Percentiles rank a stretch among this genome's conserved stretches.
phyloP scores from a whole-genome alignment of 2,888 invertebrate species.

The Camptogramma bilineatum region DNA sequence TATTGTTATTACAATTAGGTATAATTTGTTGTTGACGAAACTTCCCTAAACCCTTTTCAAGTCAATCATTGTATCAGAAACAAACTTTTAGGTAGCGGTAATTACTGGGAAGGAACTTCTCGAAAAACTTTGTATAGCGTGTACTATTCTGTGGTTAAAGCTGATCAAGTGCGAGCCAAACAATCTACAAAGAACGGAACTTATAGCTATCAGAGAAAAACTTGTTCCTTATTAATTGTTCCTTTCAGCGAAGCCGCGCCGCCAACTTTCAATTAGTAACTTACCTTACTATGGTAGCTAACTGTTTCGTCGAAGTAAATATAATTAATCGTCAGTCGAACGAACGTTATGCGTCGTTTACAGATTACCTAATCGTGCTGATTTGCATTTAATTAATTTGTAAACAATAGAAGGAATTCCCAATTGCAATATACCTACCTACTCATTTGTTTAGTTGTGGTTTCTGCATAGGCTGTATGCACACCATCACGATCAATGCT shows the following conservation, averaged over 20 bases:
- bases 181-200: neutral
- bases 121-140: neutral
- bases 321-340: neutral
- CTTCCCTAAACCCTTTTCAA: too few species aligned
- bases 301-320: neutral
- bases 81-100: too few species aligned
- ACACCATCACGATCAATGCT: too few species aligned
- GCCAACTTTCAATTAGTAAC: neutral
- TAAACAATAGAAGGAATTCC: too few species aligned
- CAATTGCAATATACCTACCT: too few species aligned
- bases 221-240: neutral
- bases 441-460: too few species aligned
- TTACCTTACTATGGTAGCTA: neutral
- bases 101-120: neutral
- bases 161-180: neutral
- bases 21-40: too few species aligned
- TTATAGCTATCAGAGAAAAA: constrained; percentile 1
- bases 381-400: too few species aligned
- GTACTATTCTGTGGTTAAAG: neutral
- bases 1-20: too few species aligned
- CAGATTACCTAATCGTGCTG: too few species aligned
- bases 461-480: too few species aligned
- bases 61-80: too few species aligned
- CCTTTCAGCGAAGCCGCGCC: neutral
- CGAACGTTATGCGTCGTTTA: neutral